A percentile compares a stretch with the other conserved stretches of the same genome.
These are phyloP conservation scores for Archaeoteleia sp. DNA, from an alignment of 2,888 invertebrate species.

Conservation along the genomic window DNA sequence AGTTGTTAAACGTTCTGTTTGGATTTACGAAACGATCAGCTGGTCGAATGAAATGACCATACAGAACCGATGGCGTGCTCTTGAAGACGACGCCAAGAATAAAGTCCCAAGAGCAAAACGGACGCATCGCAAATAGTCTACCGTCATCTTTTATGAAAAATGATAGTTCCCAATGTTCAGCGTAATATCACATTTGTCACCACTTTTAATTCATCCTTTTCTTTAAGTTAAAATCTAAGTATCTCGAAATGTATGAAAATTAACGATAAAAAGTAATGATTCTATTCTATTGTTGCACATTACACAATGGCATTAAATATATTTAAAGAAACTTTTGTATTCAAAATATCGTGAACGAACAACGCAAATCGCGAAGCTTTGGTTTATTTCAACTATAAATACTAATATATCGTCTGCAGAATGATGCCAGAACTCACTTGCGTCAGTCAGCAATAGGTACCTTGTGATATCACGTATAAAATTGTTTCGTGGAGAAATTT, in stretches of 20 bases:
- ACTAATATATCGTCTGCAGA: slow-evolving; percentile 61
- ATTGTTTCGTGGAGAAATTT: slow-evolving; percentile 12
- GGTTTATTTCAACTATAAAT: slow-evolving; percentile 64
- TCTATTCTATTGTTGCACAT: not conserved
- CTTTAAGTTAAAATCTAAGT: too few species aligned
- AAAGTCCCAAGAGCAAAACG: slow-evolving; percentile 41
- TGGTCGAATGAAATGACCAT: slow-evolving; percentile 27
- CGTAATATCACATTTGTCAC: not conserved
- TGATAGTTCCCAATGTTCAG: not conserved
- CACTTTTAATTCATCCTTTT: not conserved
- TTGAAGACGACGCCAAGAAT: slow-evolving; percentile 35
- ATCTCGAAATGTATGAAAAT: not conserved
- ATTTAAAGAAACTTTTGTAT: slow-evolving; percentile 38
- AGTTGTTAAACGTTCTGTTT: slow-evolving; percentile 38
- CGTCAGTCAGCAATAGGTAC: slow-evolving; percentile 55
- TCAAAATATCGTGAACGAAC: slow-evolving; percentile 50
- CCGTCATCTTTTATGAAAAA: slow-evolving; percentile 8
- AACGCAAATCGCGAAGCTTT: slow-evolving; percentile 28
- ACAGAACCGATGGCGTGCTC: slow-evolving; percentile 23
- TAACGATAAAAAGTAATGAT: not conserved
- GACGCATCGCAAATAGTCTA: slow-evolving; percentile 34
- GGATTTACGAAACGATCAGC: slow-evolving; percentile 40
- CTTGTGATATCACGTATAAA: slow-evolving; percentile 16
- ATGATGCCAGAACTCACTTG: slow-evolving; percentile 60
- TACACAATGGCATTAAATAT: slow-evolving; percentile 17